These are phyloP conservation scores for Orthosia gothica DNA, from an alignment of 2,888 invertebrate species.

Conservation along the genomic window DNA sequence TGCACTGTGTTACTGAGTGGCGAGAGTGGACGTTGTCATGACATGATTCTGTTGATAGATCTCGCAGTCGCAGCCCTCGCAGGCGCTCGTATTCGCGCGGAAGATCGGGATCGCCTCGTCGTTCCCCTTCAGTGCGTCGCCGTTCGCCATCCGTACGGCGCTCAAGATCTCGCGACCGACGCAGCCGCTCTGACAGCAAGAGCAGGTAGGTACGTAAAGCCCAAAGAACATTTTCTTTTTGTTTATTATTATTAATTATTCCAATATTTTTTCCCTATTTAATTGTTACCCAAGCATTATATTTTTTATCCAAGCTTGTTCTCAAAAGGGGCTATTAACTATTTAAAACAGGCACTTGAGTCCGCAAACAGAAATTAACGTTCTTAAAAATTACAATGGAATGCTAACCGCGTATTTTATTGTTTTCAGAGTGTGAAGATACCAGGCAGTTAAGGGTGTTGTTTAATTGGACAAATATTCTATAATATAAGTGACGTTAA, in stretches of 20 bases:
- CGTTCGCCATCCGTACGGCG: slow-evolving; percentile 86
- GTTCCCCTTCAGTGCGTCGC: slow-evolving; percentile 86
- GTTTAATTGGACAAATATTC: slow-evolving; percentile 62
- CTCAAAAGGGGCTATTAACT: not conserved
- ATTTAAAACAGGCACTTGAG: not conserved
- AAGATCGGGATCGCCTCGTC: slow-evolving; percentile 85
- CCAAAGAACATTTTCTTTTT: not conserved
- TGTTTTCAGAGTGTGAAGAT: slow-evolving; percentile 56
- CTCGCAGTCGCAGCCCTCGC: slow-evolving; percentile 89
- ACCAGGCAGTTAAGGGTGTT: slow-evolving; percentile 28
- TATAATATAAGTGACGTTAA: slow-evolving; percentile 67
- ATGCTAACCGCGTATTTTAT: not conserved
- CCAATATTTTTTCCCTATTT: not conserved
- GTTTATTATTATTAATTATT: not conserved
- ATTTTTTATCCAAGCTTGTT: not conserved
- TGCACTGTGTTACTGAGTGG: slow-evolving; percentile 50
- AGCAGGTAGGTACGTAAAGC: slow-evolving; percentile 78
- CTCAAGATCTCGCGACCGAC: slow-evolving; percentile 86
- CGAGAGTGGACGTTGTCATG: slow-evolving; percentile 36
- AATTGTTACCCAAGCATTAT: not conserved
- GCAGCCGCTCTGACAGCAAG: slow-evolving; percentile 89
- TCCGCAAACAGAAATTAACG: not conserved
- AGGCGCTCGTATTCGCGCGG: slow-evolving; percentile 88
- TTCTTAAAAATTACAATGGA: not conserved
- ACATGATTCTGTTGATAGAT: slow-evolving; percentile 74